phyloP scores from a whole-genome alignment of 2,888 invertebrate genomes.

The Leptinotarsa rubiginosa region DNA sequence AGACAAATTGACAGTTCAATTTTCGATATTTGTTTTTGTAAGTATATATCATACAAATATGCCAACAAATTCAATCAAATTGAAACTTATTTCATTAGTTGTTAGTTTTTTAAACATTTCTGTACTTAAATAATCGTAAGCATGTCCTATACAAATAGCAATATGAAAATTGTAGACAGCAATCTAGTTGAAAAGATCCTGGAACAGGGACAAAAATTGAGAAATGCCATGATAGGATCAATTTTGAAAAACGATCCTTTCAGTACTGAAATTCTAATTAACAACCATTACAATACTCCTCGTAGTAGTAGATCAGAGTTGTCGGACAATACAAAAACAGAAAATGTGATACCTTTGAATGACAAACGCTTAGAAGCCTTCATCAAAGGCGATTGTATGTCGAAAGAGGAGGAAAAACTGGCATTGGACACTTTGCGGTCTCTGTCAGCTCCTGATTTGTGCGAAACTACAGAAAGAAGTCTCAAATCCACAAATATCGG shows the following conservation, averaged over 20 bases:
- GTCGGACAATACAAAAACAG: slow-evolving; percentile 4
- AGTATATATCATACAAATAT: background rate
- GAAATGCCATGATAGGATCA: slow-evolving; percentile 64
- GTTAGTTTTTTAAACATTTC: background rate
- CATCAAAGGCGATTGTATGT: slow-evolving; percentile 65
- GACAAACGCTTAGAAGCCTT: slow-evolving; percentile 58
- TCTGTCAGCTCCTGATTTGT: slow-evolving; percentile 63
- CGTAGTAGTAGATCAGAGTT: slow-evolving; percentile 30
- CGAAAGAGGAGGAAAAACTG: slow-evolving; percentile 61
- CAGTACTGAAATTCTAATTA: slow-evolving; percentile 53
- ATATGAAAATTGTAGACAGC: slow-evolving; percentile 37
- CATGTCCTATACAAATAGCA: slow-evolving; percentile 9
- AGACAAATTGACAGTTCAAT: too few relatives aligned
- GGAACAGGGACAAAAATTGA: slow-evolving; percentile 61
- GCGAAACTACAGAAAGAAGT: slow-evolving; percentile 57
- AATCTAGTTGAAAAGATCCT: slow-evolving; percentile 53
- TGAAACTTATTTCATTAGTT: background rate
- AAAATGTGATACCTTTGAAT: slow-evolving; percentile 33
- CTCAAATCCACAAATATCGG: slow-evolving; percentile 41
- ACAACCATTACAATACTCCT: slow-evolving; percentile 48
- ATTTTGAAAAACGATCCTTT: slow-evolving; percentile 64
- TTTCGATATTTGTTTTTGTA: slow-evolving; percentile 2
- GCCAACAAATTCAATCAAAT: background rate
- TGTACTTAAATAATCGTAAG: background rate
- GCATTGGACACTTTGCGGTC: slow-evolving; percentile 64